phyloP scores from a whole-genome alignment of 2,113 vertebrate species.

The Gallinago jamesoni region DNA sequence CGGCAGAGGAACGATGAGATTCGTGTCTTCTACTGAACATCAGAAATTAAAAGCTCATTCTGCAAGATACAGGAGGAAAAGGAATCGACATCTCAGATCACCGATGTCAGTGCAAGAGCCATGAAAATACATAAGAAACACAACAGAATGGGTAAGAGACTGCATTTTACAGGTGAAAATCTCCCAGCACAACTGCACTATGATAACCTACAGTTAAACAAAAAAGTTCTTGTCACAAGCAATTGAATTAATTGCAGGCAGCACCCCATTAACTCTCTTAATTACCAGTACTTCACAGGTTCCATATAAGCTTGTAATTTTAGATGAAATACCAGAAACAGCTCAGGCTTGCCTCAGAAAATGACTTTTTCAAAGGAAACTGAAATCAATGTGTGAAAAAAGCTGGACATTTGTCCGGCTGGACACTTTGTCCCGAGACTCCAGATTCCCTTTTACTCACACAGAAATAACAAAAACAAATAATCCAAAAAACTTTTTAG shows the following conservation, averaged over 20 bases:
- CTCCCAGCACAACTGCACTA: not conserved
- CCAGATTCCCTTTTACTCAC: not conserved
- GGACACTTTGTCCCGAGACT: accelerated
- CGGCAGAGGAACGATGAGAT: not conserved
- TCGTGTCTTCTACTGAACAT: not conserved
- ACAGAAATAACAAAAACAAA: not conserved
- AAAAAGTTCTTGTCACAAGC: not conserved
- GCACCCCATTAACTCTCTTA: not conserved
- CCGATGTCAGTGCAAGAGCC: not conserved
- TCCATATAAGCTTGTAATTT: not conserved
- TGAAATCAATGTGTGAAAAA: not conserved
- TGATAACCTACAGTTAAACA: not conserved
- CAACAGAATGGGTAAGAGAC: not conserved
- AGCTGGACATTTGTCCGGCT: not conserved
- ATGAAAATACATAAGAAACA: not conserved
- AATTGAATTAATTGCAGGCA: not conserved
- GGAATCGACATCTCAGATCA: not conserved
- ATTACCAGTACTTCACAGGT: not conserved
- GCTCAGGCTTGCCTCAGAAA: not conserved
- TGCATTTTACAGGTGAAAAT: not conserved
- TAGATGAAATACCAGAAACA: not conserved
- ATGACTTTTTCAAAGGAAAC: not conserved
- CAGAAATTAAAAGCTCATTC: not conserved
- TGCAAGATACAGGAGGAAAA: not conserved
- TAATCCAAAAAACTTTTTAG: not conserved